A percentile compares a stretch with the other conserved stretches of the same genome.
Conservation (phyloP, 2,797 vertebrate genomes). For the Ficedula albicollis region DNA sequence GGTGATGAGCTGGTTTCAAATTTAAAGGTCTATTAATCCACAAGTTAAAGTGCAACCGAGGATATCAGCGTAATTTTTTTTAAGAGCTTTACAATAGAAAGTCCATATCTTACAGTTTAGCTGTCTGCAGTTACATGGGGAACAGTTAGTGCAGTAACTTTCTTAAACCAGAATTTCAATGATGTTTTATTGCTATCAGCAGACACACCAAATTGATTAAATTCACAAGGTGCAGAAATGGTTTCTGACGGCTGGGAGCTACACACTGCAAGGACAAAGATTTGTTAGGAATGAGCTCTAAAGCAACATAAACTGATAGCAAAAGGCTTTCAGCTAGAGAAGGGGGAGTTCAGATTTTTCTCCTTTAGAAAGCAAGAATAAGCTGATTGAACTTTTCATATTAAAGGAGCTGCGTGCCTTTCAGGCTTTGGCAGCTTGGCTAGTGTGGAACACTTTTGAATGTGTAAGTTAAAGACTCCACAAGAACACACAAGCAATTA, state of each 20-base stretch:
- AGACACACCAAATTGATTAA: slow-evolving; percentile 21
- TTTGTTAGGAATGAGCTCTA: neutral
- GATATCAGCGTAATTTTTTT: neutral
- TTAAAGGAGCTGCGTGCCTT: neutral
- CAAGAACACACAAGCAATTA: neutral
- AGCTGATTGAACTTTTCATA: neutral
- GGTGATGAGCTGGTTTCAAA: neutral
- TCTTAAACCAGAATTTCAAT: slow-evolving; percentile 35
- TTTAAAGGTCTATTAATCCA: slow-evolving; percentile 19
- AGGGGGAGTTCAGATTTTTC: neutral
- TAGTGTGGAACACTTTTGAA: neutral
- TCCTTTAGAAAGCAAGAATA: neutral
- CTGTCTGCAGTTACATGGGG: neutral
- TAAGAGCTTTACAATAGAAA: neutral
- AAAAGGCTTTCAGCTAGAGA: neutral
- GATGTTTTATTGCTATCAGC: slow-evolving; percentile 38
- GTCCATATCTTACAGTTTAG: neutral
- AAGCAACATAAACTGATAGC: neutral
- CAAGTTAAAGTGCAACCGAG: neutral
- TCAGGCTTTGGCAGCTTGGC: neutral
- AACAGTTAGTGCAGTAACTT: neutral
- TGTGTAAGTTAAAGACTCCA: neutral
- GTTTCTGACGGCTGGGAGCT: slow-evolving; percentile 24
- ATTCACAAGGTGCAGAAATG: slow-evolving; percentile 10
- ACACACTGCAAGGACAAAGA: slow-evolving; percentile 16